phyloP scores from a whole-genome alignment of 1,140 invertebrate species.

The Lanistes nyassanus region DNA sequence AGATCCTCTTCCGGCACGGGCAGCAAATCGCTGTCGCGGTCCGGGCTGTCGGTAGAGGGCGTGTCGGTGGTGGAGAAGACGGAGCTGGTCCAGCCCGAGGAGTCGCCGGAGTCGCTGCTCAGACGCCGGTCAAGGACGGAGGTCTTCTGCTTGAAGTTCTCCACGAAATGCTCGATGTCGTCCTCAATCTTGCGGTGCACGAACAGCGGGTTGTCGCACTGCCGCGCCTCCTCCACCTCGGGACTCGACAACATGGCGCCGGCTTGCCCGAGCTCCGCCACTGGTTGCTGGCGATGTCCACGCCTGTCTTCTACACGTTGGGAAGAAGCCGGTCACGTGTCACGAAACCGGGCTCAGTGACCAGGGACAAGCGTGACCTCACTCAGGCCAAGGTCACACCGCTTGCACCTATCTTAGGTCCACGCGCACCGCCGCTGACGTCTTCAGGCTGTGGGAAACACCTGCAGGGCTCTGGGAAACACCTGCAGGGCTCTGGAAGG shows the following conservation, averaged over 20 bases:
- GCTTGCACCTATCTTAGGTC: neutral
- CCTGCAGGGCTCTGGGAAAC: no score
- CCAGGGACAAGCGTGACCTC: neutral
- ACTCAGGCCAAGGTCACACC: slow-evolving; percentile 2
- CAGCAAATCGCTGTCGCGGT: slow-evolving; percentile 27
- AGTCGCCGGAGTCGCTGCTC: slow-evolving; percentile 41
- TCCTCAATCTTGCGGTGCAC: slow-evolving; percentile 40
- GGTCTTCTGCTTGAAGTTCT: slow-evolving; percentile 49
- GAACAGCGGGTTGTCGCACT: slow-evolving; percentile 26
- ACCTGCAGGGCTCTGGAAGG: no score
- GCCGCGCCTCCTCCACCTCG: slow-evolving; percentile 20
- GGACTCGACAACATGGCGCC: slow-evolving; percentile 33
- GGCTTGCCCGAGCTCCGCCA: no score
- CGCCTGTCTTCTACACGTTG: neutral
- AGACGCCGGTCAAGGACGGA: slow-evolving; percentile 39
- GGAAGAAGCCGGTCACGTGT: neutral
- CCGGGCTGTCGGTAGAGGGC: slow-evolving; percentile 45
- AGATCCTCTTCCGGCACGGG: slow-evolving; percentile 14
- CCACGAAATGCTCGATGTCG: slow-evolving; percentile 51
- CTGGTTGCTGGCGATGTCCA: neutral
- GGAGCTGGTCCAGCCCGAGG: slow-evolving; percentile 39
- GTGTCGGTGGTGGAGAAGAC: slow-evolving; percentile 36
- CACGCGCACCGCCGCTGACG: neutral
- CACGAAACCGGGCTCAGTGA: neutral
- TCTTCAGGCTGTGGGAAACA: no score